phyloP scores from a whole-genome alignment of 2,797 vertebrate genomes.

The Rhinophrynus dorsalis region DNA sequence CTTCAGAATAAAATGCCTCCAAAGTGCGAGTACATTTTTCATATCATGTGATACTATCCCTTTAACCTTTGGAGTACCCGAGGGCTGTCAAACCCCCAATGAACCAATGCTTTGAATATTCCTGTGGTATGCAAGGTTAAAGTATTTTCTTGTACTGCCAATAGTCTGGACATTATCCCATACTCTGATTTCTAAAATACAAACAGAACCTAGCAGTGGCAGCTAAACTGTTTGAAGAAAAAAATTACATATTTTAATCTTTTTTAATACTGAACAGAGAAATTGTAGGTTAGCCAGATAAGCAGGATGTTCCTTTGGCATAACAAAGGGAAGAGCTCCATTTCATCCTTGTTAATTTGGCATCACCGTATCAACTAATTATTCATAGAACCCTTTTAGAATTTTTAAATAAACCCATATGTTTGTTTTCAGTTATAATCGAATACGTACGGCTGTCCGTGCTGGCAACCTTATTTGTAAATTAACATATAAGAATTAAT shows the following conservation, averaged over 20 bases:
- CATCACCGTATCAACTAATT: slow-evolving; percentile 7
- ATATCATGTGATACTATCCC: no score
- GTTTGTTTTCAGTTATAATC: slow-evolving; percentile 9
- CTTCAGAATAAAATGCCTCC: no score
- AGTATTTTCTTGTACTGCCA: neutral
- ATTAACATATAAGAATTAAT: neutral
- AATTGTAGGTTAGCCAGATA: neutral
- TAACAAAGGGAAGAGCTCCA: slow-evolving; percentile 16
- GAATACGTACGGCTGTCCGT: neutral
- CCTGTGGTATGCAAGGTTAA: no score
- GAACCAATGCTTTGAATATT: no score
- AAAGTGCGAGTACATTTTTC: no score
- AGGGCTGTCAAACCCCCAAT: no score
- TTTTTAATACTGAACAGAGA: neutral
- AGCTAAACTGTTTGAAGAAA: neutral
- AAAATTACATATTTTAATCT: slow-evolving; percentile 11
- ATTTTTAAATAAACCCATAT: slow-evolving; percentile 21
- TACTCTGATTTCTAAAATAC: neutral
- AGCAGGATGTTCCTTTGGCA: slow-evolving; percentile 15
- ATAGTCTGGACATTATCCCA: slow-evolving; percentile 1
- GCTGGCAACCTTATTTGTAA: neutral
- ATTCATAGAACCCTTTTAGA: slow-evolving; percentile 8
- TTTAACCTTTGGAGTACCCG: no score
- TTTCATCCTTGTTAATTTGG: slow-evolving; percentile 7
- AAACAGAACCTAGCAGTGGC: neutral